phyloP scores from a whole-genome alignment of 2,888 invertebrate species.

The Cancer borealis region DNA sequence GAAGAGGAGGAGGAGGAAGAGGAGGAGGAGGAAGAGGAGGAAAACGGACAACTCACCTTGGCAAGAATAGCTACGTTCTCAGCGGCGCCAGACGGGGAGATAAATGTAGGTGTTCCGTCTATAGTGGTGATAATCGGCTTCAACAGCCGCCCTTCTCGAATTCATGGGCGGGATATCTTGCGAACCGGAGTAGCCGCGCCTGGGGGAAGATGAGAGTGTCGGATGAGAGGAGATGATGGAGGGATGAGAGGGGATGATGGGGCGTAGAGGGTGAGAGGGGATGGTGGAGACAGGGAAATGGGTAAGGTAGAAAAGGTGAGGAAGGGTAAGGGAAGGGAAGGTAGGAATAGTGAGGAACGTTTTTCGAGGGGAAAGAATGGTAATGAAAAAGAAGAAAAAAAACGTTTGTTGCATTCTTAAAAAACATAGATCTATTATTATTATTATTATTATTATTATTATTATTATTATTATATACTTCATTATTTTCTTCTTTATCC shows the following conservation, averaged over 20 bases:
- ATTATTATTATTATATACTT: neutral
- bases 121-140: constrained; percentile 96
- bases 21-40: neutral
- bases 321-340: neutral
- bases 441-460: neutral
- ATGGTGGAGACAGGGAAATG: neutral
- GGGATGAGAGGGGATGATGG: too few relatives aligned
- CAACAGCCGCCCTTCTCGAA: constrained; percentile 95
- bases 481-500: neutral
- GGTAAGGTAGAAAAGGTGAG: neutral
- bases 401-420: neutral
- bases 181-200: constrained; percentile 88
- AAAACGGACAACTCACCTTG: constrained; percentile 46
- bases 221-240: too few relatives aligned
- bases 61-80: constrained; percentile 66
- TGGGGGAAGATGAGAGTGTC: constrained; percentile 1
- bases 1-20: neutral
- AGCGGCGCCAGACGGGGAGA: constrained; percentile 80
- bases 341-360: neutral
- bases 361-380: neutral
- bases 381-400: neutral
- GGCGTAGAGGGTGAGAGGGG: too few relatives aligned
- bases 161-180: constrained; percentile 95
- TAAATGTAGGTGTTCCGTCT: constrained; percentile 95
- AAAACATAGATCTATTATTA: neutral